A percentile compares a stretch with the other conserved stretches of the same genome.
These are phyloP conservation scores for Trachelus tabidus DNA, from an alignment of 2,888 invertebrate genomes.

Conservation along the genomic window DNA sequence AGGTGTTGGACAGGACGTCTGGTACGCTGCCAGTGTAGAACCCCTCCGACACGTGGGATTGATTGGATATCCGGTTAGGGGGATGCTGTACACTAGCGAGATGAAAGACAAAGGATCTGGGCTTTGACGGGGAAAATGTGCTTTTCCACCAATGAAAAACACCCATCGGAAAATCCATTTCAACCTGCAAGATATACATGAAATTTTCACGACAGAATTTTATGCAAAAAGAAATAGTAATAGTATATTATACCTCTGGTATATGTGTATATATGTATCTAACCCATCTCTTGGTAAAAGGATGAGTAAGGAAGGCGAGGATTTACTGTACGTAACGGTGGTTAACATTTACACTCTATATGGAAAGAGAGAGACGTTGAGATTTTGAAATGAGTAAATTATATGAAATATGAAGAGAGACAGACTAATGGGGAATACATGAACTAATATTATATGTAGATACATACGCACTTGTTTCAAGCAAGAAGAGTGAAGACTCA, in stretches of 20 bases:
- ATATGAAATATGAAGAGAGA: background rate
- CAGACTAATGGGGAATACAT: background rate
- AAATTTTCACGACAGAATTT: background rate
- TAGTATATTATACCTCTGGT: background rate
- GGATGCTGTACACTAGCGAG: conserved; percentile 23
- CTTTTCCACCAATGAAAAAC: background rate
- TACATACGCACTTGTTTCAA: conserved; percentile 25
- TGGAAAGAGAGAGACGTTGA: background rate
- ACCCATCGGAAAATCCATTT: background rate
- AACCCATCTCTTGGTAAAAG: background rate
- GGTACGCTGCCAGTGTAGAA: conserved; percentile 6
- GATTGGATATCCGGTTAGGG: conserved; percentile 53
- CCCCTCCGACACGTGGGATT: conserved; percentile 46
- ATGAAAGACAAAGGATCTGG: conserved; percentile 56
- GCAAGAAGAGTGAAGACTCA: conserved; percentile 43
- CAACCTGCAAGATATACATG: background rate
- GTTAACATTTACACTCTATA: background rate
- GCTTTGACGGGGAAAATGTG: conserved; percentile 1
- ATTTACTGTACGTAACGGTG: background rate
- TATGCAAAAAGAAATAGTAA: background rate
- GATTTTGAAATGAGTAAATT: background rate
- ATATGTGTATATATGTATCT: background rate
- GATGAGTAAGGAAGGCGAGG: background rate
- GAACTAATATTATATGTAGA: background rate
- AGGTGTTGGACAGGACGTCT: conserved; percentile 50